phyloP scores from a whole-genome alignment of 1,140 invertebrate species.

The Triops cancriformis region DNA sequence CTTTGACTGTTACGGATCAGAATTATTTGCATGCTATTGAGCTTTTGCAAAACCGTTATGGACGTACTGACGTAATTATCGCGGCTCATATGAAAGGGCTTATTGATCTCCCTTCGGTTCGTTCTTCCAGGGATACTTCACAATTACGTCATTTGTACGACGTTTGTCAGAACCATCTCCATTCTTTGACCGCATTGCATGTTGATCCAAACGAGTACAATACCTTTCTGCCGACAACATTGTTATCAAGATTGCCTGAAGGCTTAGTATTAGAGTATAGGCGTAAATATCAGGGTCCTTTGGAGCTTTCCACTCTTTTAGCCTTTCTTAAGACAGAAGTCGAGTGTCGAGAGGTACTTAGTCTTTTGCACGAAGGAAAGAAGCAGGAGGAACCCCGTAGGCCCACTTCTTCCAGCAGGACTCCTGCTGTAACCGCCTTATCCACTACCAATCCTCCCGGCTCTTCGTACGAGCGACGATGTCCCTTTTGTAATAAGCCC shows the following conservation, averaged over 20 bases:
- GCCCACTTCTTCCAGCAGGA: not conserved
- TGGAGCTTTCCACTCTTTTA: not conserved
- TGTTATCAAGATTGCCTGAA: not conserved
- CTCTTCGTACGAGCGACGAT: not conserved
- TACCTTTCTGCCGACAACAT: not conserved
- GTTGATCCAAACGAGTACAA: not conserved
- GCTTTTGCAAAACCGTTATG: not conserved
- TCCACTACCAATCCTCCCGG: not conserved
- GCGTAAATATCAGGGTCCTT: not conserved
- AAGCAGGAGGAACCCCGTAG: not conserved
- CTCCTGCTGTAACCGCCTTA: not conserved
- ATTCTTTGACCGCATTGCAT: not conserved
- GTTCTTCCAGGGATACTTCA: too few relatives aligned
- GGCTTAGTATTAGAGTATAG: not conserved
- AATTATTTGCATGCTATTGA: not conserved
- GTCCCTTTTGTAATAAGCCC: not conserved
- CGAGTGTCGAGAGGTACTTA: not conserved
- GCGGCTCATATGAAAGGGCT: constrained; percentile 16
- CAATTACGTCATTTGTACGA: too few relatives aligned
- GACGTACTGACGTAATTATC: not conserved
- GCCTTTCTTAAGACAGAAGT: not conserved
- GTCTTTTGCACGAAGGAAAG: not conserved
- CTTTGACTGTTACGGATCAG: not conserved
- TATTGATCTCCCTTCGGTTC: too few relatives aligned
- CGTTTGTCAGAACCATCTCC: not conserved